Base-by-base conservation (phyloP, 1,140 invertebrate species). In the Myzus persicae region DNA sequence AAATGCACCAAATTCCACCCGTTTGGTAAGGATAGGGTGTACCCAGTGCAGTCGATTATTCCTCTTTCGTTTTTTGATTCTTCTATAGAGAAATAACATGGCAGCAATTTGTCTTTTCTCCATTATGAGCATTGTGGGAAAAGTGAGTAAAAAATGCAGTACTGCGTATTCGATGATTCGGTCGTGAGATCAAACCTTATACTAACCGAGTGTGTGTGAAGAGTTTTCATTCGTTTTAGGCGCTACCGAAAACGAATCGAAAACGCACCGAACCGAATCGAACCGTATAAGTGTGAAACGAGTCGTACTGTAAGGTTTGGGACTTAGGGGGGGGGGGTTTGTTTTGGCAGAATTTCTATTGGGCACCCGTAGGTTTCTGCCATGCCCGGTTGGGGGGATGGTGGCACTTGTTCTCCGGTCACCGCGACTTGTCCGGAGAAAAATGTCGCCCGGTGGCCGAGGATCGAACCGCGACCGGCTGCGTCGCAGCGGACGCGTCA, bases 1-100 rank as follows among this genome's bases (percentile, higher is more conserved):
- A 89, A 89, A 89, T 46, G 44, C 87, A 51, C 87, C 46, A 46
- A 88, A 48, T n/a, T 88, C 87, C 46, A 48, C 38, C 87, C 87
- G 42, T 48, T 46, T 88, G n/a, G 87, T n/a, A 40, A 84, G 24
- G 40, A 84, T 84, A 84, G 82, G 82, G 40, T 84, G 40, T 84
- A 84, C 82, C 81, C 82, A 84, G 40, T 84, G 82, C 1, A 84
- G 40, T 22, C 82, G 82, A 84, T 84, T 84, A 84, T 84, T 85
- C 40, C 82, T 14, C 36, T 40, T 82, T 82, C 81, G 38, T 82
- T 82, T 82, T 82, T 82, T 82, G 38, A 38, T 82, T 82, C 24
- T 5, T 82, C 44, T 82, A 82, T 36, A 40, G 51, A 54, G 51
- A 54, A 54, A 54, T 54, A 54, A 54, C 51, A 54, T 26, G 24